A percentile compares a stretch with the other conserved stretches of the same genome.
phyloP scores from a whole-genome alignment of 2,888 invertebrate species.

The Metallyticus violacea region DNA sequence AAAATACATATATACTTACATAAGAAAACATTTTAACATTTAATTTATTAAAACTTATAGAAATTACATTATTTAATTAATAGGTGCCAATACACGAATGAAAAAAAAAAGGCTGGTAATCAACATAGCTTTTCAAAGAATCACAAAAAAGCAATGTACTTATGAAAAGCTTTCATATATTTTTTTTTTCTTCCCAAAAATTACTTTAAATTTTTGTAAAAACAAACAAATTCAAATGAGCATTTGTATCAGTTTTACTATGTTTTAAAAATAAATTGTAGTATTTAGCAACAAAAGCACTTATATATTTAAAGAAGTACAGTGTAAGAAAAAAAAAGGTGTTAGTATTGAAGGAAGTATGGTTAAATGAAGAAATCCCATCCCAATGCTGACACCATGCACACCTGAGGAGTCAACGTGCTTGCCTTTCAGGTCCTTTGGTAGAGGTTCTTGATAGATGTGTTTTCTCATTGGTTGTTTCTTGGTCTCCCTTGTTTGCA shows the following conservation, averaged over 20 bases:
- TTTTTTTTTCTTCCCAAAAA: background rate
- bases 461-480: background rate
- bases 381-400: background rate
- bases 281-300: background rate
- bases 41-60: no score
- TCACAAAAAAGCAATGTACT: background rate
- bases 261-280: background rate
- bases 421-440: conserved; percentile 5
- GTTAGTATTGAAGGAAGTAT: no score
- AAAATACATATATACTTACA: background rate
- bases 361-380: background rate
- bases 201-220: background rate
- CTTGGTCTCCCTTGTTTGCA: background rate
- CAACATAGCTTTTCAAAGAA: background rate
- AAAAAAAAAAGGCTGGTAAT: no score
- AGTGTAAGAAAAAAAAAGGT: background rate
- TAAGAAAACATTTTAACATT: no score
- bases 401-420: background rate
- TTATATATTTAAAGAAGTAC: background rate
- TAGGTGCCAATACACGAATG: no score
- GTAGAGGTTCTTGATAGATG: background rate
- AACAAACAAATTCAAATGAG: background rate
- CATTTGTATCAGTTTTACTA: background rate
- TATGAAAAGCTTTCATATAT: no score
- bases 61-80: no score